Evolutionary conservation across 2,797 vertebrate species (phyloP).

Genomic region (Champsocephalus gunnari): DNA sequence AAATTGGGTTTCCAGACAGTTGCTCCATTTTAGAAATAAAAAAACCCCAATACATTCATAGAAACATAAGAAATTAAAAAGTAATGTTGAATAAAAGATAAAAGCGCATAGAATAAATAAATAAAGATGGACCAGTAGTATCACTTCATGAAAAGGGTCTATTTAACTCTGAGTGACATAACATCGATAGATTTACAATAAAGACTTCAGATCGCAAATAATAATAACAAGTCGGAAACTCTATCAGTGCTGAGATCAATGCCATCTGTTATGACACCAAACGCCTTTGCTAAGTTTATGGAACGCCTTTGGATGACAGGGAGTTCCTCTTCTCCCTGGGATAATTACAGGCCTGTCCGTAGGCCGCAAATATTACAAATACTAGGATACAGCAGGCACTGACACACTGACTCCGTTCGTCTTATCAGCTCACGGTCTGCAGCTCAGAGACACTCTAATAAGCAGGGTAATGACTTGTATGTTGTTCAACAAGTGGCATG

Average conservation of each 20-base stretch:
- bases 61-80: too few species aligned
- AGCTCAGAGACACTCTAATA: not conserved
- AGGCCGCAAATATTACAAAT: constrained; percentile 11
- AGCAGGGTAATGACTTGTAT: not conserved
- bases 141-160: not conserved
- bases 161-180: not conserved
- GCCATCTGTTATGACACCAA: constrained; percentile 15
- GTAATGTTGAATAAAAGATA: too few species aligned
- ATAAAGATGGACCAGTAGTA: not conserved
- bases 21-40: too few species aligned
- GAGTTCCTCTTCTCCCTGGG: constrained; percentile 20
- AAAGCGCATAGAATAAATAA: too few species aligned
- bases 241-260: constrained; percentile 13
- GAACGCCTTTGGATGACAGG: constrained; percentile 26
- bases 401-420: not conserved
- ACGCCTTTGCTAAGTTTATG: constrained; percentile 4
- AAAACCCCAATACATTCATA: too few species aligned
- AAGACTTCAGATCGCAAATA: not conserved
- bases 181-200: not conserved
- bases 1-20: too few species aligned
- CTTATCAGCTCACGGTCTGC: not conserved
- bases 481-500: not conserved
- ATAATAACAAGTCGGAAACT: not conserved
- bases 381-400: not conserved
- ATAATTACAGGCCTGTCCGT: constrained; percentile 30